Conservation (phyloP, 1,140 invertebrate species). For the Aporrectodea caliginosa region DNA sequence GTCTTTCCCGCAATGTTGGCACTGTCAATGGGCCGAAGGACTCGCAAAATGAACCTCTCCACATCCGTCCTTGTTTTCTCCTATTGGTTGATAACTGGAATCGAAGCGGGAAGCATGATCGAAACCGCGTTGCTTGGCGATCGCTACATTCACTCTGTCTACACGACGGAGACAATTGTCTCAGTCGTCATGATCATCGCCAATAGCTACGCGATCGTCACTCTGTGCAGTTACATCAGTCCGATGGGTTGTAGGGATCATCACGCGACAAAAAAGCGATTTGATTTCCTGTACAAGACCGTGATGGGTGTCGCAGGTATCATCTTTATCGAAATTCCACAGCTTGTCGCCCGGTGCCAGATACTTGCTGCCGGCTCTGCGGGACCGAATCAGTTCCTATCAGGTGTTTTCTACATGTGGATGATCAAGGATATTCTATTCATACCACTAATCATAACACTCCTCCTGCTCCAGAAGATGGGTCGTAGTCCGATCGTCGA, state of each 20-base stretch:
- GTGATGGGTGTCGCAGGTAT: conserved; percentile 21
- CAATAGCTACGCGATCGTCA: conserved; percentile 29
- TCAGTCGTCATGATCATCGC: conserved; percentile 22
- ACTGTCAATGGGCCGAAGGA: conserved; percentile 29
- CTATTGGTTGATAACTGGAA: conserved; percentile 29
- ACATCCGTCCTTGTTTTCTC: conserved; percentile 23
- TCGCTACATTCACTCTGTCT: conserved; percentile 16
- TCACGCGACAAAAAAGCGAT: background rate
- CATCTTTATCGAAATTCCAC: conserved; percentile 30
- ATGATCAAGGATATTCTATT: conserved; percentile 28
- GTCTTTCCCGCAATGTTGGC: conserved; percentile 17
- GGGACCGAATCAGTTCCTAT: background rate
- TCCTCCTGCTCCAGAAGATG: conserved; percentile 18
- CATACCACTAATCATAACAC: conserved; percentile 22
- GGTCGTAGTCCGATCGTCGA: conserved; percentile 19
- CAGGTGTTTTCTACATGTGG: conserved; percentile 29
- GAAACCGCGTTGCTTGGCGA: conserved; percentile 17
- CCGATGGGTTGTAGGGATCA: conserved; percentile 19
- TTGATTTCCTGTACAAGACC: conserved; percentile 26
- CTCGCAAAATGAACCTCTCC: conserved; percentile 28
- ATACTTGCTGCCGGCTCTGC: conserved; percentile 9
- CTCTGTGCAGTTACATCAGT: conserved; percentile 30
- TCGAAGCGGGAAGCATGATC: conserved; percentile 18
- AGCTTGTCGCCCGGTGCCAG: conserved; percentile 29
- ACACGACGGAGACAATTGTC: conserved; percentile 23